Evolutionary conservation across 2,113 vertebrate species (phyloP), one percentile per base, ranked within the genome.

Genomic region (Tachycineta bicolor): DNA sequence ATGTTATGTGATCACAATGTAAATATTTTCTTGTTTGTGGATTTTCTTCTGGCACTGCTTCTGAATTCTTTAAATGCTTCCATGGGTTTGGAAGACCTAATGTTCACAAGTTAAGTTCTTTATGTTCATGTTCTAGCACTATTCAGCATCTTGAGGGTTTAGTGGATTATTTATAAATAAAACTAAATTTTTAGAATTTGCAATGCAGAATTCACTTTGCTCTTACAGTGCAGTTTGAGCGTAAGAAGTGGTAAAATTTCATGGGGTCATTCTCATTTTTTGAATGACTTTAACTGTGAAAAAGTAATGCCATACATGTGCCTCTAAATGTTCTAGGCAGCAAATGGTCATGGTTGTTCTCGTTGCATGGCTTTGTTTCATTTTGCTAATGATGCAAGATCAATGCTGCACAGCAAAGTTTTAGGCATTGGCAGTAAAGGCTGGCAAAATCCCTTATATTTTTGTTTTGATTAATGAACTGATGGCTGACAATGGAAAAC

Each of bases 1-100:
- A 0, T 2, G 0, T 71, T 91, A 12, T 41, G 39, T 93, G 56
- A 82, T 34, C 0, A 0, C 22, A 67, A 12, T 41, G 43, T 69
- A 77, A 89, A 59, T 89, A 55, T 60, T 89, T 93, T 83, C 24
- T 47, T 56, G 31, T 74, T 70, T 71, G 56, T 84, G 44, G 16
- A 28, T 95, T 68, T 82, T 28, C 18, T 85, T 89, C 33, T 89
- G 41, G 7, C 19, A 14, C 29, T 77, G 29, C 23, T 53, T 92
- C 37, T 63, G 5, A 11, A 1, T 67, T 89, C 37, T 78, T 82
- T 78, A 89, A 80, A 43, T 71, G 26, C 9, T 70, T 78, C 60
- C 16, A 10, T 59, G 49, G 6, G 9, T 56, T 93, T 67, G 21
- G 65, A 85, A 76, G 31, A 79, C 31, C 34, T 64, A 6, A 60